A percentile compares a stretch with the other conserved stretches of the same genome.
Conservation (phyloP, 2,888 invertebrate genomes). For the Cerastoderma edule region DNA sequence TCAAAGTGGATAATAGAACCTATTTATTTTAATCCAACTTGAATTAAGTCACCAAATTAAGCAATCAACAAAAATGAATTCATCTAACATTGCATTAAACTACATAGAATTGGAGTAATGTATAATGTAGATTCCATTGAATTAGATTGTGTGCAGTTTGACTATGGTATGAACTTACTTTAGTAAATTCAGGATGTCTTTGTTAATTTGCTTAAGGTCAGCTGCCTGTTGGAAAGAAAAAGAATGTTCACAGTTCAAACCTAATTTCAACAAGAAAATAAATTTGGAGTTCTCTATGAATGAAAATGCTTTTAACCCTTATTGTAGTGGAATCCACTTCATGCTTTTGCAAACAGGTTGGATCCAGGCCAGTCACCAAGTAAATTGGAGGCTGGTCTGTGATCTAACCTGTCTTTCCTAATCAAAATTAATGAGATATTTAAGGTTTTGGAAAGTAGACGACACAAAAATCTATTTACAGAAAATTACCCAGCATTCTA, state of each 20-base stretch:
- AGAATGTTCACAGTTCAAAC: not conserved
- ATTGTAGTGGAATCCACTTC: no score
- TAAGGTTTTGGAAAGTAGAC: no score
- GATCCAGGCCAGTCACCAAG: no score
- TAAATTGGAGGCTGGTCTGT: no score
- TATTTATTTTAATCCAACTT: not conserved
- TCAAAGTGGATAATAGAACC: not conserved
- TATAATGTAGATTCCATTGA: not conserved
- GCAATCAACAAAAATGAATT: not conserved
- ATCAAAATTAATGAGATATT: no score
- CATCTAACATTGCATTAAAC: not conserved
- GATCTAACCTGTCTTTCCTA: no score
- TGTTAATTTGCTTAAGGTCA: conserved; percentile 41
- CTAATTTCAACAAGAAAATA: not conserved
- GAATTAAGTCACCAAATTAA: not conserved
- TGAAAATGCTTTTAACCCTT: not conserved
- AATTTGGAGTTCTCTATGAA: not conserved
- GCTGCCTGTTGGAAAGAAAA: conserved; percentile 37
- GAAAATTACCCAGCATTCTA: no score
- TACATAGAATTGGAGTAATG: no score
- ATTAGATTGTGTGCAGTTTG: not conserved
- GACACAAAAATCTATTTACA: no score
- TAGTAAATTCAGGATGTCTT: conserved; percentile 44
- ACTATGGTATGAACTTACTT: conserved; percentile 39
- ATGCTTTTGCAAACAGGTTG: not conserved